Evolutionary conservation across 2,113 vertebrate genomes (phyloP).

Genomic region (Polyodon spathula): DNA sequence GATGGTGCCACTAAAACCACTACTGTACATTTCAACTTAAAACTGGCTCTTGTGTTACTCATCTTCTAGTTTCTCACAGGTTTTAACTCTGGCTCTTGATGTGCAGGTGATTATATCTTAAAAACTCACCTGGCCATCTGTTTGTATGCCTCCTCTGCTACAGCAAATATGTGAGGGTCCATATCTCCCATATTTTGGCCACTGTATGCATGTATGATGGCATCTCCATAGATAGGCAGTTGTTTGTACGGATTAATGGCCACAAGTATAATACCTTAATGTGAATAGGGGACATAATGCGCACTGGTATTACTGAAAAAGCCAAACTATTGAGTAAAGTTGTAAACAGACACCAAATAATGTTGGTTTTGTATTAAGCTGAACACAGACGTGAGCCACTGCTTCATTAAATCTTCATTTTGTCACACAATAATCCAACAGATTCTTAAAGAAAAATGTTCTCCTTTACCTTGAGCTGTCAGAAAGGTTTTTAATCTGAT

Average conservation of each 20-base stretch:
- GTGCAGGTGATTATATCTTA: conserved; percentile 25
- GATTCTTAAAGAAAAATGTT: neutral
- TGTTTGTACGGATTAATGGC: conserved; percentile 93
- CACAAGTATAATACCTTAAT: conserved; percentile 88
- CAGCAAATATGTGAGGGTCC: conserved; percentile 98
- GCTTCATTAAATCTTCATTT: no score
- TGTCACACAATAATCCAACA: neutral
- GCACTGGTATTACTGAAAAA: neutral
- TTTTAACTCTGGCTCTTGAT: neutral
- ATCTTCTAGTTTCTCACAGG: neutral
- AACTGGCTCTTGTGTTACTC: neutral
- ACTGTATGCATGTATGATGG: conserved; percentile 90
- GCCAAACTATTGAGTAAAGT: neutral
- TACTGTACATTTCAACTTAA: neutral
- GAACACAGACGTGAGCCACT: no score
- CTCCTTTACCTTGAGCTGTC: neutral
- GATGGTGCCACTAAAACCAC: neutral
- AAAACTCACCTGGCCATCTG: conserved; percentile 86
- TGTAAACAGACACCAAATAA: neutral
- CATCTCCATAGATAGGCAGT: conserved; percentile 87
- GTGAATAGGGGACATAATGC: neutral
- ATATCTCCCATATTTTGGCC: conserved; percentile 97
- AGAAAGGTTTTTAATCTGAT: no score
- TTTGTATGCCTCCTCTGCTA: conserved; percentile 96
- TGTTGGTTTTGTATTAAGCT: neutral